Conservation (phyloP, 2,888 invertebrate species). For the Lampropteryx suffumata region DNA sequence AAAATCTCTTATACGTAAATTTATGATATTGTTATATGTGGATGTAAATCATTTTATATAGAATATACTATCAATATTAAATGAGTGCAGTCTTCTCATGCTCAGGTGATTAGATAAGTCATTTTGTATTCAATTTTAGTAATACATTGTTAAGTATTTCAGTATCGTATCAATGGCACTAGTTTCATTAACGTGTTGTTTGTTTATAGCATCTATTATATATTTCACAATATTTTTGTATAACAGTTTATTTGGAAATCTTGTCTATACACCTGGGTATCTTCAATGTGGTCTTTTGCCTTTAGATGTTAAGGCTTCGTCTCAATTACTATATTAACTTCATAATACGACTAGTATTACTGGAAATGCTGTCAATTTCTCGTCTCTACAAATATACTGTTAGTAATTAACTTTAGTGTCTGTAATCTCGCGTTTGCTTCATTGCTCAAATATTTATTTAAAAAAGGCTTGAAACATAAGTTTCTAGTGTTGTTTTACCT, state of each 20-base stretch:
- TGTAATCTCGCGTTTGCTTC: conserved; percentile 54
- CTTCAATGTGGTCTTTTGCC: conserved; percentile 54
- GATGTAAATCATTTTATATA: conserved; percentile 50
- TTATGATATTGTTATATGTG: conserved; percentile 45
- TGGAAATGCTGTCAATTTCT: conserved; percentile 78
- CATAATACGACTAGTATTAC: conserved; percentile 67
- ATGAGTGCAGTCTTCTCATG: conserved; percentile 42
- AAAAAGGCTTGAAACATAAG: conserved; percentile 38
- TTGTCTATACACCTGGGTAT: conserved; percentile 33
- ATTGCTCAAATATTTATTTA: conserved; percentile 53
- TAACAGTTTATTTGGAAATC: conserved; percentile 11
- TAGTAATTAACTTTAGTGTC: conserved; percentile 57
- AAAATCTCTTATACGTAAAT: conserved; percentile 61
- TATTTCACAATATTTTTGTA: conserved; percentile 15
- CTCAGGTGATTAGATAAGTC: conserved; percentile 33
- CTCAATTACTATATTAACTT: conserved; percentile 68
- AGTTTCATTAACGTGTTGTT: background rate
- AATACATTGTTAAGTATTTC: no score
- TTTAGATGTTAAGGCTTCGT: conserved; percentile 64
- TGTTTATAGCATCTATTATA: background rate
- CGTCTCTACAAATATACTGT: conserved; percentile 66
- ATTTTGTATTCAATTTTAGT: background rate
- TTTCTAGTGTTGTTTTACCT: conserved; percentile 40
- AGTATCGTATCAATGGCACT: background rate
- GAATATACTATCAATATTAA: conserved; percentile 45